These are phyloP conservation scores for Musca domestica DNA, from an alignment of 1,140 invertebrate genomes.

Conservation along the genomic window DNA sequence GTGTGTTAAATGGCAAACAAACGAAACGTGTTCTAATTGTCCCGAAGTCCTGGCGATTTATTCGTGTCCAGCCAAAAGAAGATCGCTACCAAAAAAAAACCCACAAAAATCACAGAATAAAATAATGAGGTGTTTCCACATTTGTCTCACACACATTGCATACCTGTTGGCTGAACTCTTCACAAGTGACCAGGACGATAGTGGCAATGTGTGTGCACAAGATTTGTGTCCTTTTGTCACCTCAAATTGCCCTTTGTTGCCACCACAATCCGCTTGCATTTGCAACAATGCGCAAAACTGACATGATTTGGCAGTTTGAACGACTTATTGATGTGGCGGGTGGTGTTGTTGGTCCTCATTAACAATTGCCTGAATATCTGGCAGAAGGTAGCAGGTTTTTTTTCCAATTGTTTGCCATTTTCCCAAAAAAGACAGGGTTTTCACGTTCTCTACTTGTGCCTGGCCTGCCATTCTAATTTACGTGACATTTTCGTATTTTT, in stretches of 20 bases:
- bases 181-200: background rate
- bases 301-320: slow-evolving; percentile 22
- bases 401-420: slow-evolving; percentile 1
- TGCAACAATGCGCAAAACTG: background rate
- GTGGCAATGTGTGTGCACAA: background rate
- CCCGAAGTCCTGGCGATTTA: slow-evolving; percentile 3
- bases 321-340: slow-evolving; percentile 16
- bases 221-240: background rate
- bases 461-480: background rate
- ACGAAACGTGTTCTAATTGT: slow-evolving; percentile 1
- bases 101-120: no score
- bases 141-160: background rate
- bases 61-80: background rate
- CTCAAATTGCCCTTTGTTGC: background rate
- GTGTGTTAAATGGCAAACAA: background rate
- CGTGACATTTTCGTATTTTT: no score
- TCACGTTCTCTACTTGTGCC: background rate
- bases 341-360: background rate
- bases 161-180: background rate
- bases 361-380: background rate
- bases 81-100: no score
- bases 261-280: no score
- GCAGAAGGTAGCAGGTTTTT: background rate
- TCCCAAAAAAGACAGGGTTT: background rate
- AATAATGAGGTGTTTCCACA: no score